Base-by-base conservation (phyloP, 2,888 invertebrate genomes). In the Linnaemya tessellans region DNA sequence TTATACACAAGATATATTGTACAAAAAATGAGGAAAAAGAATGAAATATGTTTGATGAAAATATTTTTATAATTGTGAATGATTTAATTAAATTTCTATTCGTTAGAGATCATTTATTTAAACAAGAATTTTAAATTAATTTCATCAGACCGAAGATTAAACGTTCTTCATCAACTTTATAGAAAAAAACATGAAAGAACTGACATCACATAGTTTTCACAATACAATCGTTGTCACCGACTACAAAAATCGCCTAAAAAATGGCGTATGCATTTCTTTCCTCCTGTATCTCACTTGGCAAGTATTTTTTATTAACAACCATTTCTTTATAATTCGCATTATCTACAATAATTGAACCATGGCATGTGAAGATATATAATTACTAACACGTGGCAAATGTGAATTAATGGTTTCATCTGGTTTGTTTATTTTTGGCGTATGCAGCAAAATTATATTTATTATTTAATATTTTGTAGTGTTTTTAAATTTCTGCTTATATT, bases 91-190 rank as follows among this genome's bases (percentile, higher is more conserved):
- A 88, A 88, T 87, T 88, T 89, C 86, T 89, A 87, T 89, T 88
- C 87, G 88, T 87, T 88, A 86, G 82, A 86, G 86, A 84, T 88
- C 88, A 86, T 90, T 90, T 89, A 88, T 87, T 87, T 88, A 89
- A 89, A 88, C 89, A 88, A 89, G 90, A 89, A 89, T 86, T 89
- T 91, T 89, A 90, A 90, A 90, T 91, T 91, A 91, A 90, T 89
- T 90, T 89, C 90, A 91, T 87, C 89, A 91, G 90, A 91, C 90
- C 90, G 90, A 90, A 90, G 90, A 90, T 84, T 88, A 88, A 89
- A 89, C 87, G 89, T 80, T 86, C 81, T 58, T 80, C 60, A 82
- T 79, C 49, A 79, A 60, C 49, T 82, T 71, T 70, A 22, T n/a
- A 25, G n/a, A n/a, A n/a, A 65, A 77, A 82, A 30, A 84, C 81